These are phyloP conservation scores for Decapterus maruadsi DNA, from an alignment of 2,797 vertebrate species.

Conservation along the genomic window DNA sequence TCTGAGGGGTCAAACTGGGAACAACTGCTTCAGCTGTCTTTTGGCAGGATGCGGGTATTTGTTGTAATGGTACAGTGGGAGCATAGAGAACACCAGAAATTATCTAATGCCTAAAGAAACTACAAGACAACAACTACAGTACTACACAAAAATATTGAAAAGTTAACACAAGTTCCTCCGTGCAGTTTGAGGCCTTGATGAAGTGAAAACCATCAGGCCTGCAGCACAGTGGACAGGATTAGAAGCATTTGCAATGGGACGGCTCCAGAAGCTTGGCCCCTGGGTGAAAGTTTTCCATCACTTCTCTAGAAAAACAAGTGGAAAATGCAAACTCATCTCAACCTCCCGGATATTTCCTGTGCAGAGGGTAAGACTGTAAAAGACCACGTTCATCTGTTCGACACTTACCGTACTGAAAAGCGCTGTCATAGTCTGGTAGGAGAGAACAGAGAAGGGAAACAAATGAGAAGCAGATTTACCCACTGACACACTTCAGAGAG, in stretches of 20 bases:
- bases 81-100: not conserved
- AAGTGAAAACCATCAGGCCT: slow-evolving; percentile 9
- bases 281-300: slow-evolving; percentile 74
- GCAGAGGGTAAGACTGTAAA: slow-evolving; percentile 41
- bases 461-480: slow-evolving; percentile 58
- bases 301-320: slow-evolving; percentile 57
- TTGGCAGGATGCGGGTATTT: not conserved
- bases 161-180: not conserved
- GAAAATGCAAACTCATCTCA: slow-evolving; percentile 56
- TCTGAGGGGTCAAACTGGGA: not conserved
- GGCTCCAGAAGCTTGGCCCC: slow-evolving; percentile 37
- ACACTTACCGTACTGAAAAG: slow-evolving; percentile 87
- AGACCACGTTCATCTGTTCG: slow-evolving; percentile 28
- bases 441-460: slow-evolving; percentile 51
- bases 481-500: slow-evolving; percentile 60
- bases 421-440: slow-evolving; percentile 79
- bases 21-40: not conserved
- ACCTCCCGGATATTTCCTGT: slow-evolving; percentile 79
- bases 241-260: slow-evolving; percentile 37
- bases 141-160: not conserved
- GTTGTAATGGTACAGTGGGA: not conserved
- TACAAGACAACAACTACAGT: not conserved
- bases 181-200: not conserved
- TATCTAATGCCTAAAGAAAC: not conserved
- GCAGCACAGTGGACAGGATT: slow-evolving; percentile 16